Evolutionary conservation across 1,140 invertebrate genomes (phyloP), one percentile per base, ranked within the genome.

Genomic region (Drosophila persimilis): DNA sequence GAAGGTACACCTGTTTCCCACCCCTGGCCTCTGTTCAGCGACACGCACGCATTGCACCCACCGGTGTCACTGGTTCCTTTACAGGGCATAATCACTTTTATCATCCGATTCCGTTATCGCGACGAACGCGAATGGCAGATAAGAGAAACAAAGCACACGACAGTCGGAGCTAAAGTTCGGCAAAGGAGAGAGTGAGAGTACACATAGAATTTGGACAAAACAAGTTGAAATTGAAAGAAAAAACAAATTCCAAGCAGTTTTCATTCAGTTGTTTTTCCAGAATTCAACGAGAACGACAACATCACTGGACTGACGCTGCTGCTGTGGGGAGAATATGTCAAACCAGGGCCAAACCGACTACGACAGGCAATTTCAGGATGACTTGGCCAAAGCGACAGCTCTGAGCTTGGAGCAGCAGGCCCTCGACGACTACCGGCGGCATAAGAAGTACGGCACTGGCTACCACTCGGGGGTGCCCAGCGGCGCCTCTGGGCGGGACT

Each of bases 401-500:
- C 92, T 97, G 22, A 97, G 96, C 92, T 93, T 97, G 80, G 96
- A 97, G 92, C 96, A 95, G 86, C 92, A 96, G 62, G 96, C 96
- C 6, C 92, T 97, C 74, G 96, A 97, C 90, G 94, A 96, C 89
- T 96, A 96, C 91, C 93, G 94, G 83, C 93, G 95, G 47, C 51
- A 73, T 31, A 91, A 91, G 47, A 90, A 90, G 54, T 90, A 74
- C 90, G 81, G 81, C 11, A 64, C 69, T 0, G 45, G 17, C 50
- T 83, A 81, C 45, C 48, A 57, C 6, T 45, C 46, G 43, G 63
- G 48, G 11, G 11, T 13, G 11, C 35, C 35, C 29, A 66, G n/a
- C n/a, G 3, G n/a, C 20, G 5, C 17, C 22, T 11, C 43, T 4
- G 41, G 43, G 4, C 46, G 61, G 6, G 69, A 83, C 6, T 78